Percentiles rank a stretch among this genome's conserved stretches.
Evolutionary conservation across 1,140 invertebrate species (phyloP).

Genomic region (Drosophila prosaltans): DNA sequence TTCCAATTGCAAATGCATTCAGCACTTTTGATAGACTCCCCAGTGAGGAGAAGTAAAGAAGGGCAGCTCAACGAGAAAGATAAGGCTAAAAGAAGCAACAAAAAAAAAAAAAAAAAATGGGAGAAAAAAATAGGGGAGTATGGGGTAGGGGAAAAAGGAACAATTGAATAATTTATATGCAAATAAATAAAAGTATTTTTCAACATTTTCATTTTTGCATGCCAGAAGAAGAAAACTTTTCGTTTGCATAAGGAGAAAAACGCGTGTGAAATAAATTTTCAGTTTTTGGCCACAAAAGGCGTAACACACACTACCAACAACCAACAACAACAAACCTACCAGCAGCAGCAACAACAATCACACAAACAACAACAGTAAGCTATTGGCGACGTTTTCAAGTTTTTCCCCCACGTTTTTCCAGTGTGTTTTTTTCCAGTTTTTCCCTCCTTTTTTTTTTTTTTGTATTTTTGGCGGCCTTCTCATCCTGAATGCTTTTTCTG

Average conservation of each 20-base stretch:
- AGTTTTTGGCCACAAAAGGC: slow-evolving; percentile 70
- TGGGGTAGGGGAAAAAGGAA: slow-evolving; percentile 42
- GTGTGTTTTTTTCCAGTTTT: neutral
- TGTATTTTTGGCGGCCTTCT: slow-evolving; percentile 15
- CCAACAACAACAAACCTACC: slow-evolving; percentile 20
- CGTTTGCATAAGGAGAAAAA: slow-evolving; percentile 34
- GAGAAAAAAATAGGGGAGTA: neutral
- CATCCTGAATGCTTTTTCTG: slow-evolving; percentile 44
- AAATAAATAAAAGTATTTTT: slow-evolving; percentile 78
- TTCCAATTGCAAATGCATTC: slow-evolving; percentile 68
- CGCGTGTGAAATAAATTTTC: slow-evolving; percentile 70
- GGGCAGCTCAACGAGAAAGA: slow-evolving; percentile 61
- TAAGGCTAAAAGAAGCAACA: slow-evolving; percentile 33
- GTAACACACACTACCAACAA: slow-evolving; percentile 53
- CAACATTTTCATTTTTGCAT: slow-evolving; percentile 47
- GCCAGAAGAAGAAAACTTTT: slow-evolving; percentile 43
- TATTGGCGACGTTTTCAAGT: slow-evolving; percentile 43
- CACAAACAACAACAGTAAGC: slow-evolving; percentile 16
- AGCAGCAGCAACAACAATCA: slow-evolving; percentile 9
- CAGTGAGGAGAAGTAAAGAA: slow-evolving; percentile 23
- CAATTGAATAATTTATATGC: slow-evolving; percentile 80
- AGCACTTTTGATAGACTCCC: slow-evolving; percentile 69
- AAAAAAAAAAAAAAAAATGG: neutral
- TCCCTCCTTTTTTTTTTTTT: neutral
- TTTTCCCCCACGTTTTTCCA: slow-evolving; percentile 18